Evolutionary conservation across 2,888 invertebrate genomes (phyloP), one percentile per base, ranked within the genome.

Genomic region (Hydropsyche betteni): DNA sequence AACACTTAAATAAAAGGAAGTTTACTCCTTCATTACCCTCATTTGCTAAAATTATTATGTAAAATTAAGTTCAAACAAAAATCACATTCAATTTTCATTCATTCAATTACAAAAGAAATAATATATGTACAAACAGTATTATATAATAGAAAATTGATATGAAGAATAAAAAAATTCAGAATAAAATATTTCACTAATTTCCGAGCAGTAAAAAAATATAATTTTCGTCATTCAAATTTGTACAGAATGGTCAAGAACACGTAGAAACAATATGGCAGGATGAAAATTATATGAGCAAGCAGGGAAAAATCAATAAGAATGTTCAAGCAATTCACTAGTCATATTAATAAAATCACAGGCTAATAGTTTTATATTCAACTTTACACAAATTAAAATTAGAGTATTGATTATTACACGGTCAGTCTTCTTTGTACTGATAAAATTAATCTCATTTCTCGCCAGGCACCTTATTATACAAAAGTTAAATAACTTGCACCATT

Each of bases 391-490:
- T 58, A 58, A 58, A 8, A 16, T 58, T 58, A 14, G 16, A 24
- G 44, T 44, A 44, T 44, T 44, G 44, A 58, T 58, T 58, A 58
- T 58, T 16, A 58, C 58, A 58, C 58, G 16, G 58, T 58, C 58
- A 58, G 58, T 58, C 58, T 58, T 64, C 34, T 64, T 64, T 64
- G 64, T 64, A 64, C 64, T 64, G 64, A 64, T 64, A 64, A 64
- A 64, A 64, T 64, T 64, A 64, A 36, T 36, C 64, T 64, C 64
- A 64, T 34, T 33, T 36, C 34, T n/a, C 64, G 34, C 64, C 64
- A 64, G 64, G 64, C 64, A 64, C 64, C 64, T 12, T 12, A 64
- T 24, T 24, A 36, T 64, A 55, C 4, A 55, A 55, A 0, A n/a
- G 55, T 64, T 34, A 12, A 33, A 64, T 34, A 36, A 36, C 36